Evolutionary conservation across 2,888 invertebrate genomes (phyloP), one percentile per base, ranked within the genome.

Genomic region (Diarsia mendica): DNA sequence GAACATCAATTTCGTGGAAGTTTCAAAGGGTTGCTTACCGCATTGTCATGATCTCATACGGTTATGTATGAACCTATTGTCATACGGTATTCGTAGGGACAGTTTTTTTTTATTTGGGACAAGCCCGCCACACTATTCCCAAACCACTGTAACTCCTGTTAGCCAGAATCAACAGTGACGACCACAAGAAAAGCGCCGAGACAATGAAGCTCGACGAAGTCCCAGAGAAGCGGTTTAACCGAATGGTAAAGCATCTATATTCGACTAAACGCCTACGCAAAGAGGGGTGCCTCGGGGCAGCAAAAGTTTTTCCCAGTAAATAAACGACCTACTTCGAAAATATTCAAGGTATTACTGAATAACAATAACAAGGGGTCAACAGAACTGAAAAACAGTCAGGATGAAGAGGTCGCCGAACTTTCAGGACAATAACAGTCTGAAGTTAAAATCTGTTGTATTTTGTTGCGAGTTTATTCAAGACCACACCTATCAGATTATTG

Each of bases 301-400:
- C 33, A 0, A 60, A 53, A 58, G 5, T 39, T 44, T 63, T 51
- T 15, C 63, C 23, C 39, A 65, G 9, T 63, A 28, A 75, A 51
- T 51, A 23, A 11, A 51, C 55, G 46, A 18, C 51, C 51, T 39
- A 53, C 10, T 66, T 63, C 0, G 44, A 51, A 60, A 75, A 15
- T 33, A 49, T 46, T 58, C 28, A 48, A 78, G 60, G 10, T 23
- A 49, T 5, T 3, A 3, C 49, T 15, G 72, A 79, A 72, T 46
- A 71, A 79, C 77, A 77, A 77, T 46, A 79, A 71, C 77, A 72
- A 72, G 51, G 23, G 79, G 49, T 65, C 72, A 72, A 79, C 10
- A 28, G 46, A 65, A 58, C 72, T 46, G 58, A 60, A 71, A 70
- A 72, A 79, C 64, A 77, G 28, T 3, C 44, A n/a, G 39, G 23